Percentiles rank a stretch among this genome's conserved stretches.
phyloP scores from a whole-genome alignment of 1,140 invertebrate genomes.

The Eumeta japonica region DNA sequence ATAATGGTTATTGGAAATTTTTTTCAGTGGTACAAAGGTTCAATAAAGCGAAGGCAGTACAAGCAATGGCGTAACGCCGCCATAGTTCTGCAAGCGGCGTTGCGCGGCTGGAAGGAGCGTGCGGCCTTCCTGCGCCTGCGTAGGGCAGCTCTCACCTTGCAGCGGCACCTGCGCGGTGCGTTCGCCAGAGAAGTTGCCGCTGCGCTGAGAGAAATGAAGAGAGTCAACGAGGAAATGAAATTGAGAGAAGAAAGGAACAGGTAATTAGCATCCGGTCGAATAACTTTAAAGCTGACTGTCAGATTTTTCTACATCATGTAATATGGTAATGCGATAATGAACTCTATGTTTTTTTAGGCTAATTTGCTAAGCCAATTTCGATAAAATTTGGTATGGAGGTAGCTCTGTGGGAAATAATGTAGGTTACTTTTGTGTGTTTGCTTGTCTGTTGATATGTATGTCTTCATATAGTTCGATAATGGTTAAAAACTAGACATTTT shows the following conservation, averaged over 20 bases:
- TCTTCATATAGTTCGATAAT: too few species aligned
- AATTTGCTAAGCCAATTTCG: too few species aligned
- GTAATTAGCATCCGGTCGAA: constrained; percentile 36
- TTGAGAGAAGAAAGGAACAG: constrained; percentile 70
- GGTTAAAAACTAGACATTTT: too few species aligned
- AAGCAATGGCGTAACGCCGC: constrained; percentile 68
- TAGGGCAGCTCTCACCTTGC: constrained; percentile 84
- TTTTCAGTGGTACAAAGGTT: constrained; percentile 49
- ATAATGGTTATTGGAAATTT: too few species aligned
- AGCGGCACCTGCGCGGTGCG: constrained; percentile 84
- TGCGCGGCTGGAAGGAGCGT: constrained; percentile 81
- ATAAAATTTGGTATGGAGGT: too few species aligned
- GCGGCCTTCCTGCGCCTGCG: constrained; percentile 80
- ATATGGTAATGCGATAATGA: too few species aligned
- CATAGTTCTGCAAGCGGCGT: constrained; percentile 81
- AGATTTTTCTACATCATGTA: too few species aligned
- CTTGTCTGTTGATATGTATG: too few species aligned
- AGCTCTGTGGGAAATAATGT: too few species aligned
- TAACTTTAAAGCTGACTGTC: not conserved
- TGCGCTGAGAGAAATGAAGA: constrained; percentile 82
- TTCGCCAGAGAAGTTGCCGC: constrained; percentile 85
- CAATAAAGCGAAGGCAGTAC: constrained; percentile 65
- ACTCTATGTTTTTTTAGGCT: too few species aligned
- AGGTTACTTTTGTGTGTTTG: too few species aligned
- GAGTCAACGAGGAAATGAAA: constrained; percentile 89